Conservation (phyloP, 2,797 vertebrate genomes). For the Oreonectes daqikongensis region DNA sequence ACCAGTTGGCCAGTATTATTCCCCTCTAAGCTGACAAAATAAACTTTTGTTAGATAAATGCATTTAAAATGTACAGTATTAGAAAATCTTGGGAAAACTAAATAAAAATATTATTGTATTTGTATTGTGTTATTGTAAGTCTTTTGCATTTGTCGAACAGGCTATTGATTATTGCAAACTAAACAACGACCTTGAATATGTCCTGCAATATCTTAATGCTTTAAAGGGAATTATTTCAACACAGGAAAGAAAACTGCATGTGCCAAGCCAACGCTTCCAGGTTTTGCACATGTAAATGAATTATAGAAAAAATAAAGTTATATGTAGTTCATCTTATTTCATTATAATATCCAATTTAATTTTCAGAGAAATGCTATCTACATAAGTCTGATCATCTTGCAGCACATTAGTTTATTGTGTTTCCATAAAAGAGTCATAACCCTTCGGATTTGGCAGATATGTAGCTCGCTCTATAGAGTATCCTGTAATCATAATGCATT, state of each 20-base stretch:
- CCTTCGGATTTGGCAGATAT: slow-evolving; percentile 5
- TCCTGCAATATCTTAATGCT: background rate
- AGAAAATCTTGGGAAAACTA: too few relatives aligned
- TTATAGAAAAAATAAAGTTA: too few relatives aligned
- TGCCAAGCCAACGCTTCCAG: background rate
- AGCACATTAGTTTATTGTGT: slow-evolving; percentile 23
- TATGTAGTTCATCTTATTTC: background rate
- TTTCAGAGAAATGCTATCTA: background rate
- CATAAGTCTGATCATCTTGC: background rate
- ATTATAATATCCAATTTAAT: background rate
- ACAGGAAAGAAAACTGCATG: too few relatives aligned
- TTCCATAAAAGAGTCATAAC: slow-evolving; percentile 27
- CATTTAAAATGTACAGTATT: background rate
- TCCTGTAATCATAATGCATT: slow-evolving; percentile 36
- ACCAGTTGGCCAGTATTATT: background rate
- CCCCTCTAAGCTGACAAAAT: background rate
- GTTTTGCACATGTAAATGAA: too few relatives aligned
- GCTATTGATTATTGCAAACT: too few relatives aligned
- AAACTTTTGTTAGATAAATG: background rate
- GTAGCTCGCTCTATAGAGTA: background rate
- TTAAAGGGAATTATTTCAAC: background rate
- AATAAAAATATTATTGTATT: too few relatives aligned
- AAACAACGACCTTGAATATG: background rate
- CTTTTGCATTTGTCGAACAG: too few relatives aligned
- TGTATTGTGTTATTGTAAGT: too few relatives aligned